Evolutionary conservation across 2,797 vertebrate species (phyloP).

Genomic region (Esox lucius): DNA sequence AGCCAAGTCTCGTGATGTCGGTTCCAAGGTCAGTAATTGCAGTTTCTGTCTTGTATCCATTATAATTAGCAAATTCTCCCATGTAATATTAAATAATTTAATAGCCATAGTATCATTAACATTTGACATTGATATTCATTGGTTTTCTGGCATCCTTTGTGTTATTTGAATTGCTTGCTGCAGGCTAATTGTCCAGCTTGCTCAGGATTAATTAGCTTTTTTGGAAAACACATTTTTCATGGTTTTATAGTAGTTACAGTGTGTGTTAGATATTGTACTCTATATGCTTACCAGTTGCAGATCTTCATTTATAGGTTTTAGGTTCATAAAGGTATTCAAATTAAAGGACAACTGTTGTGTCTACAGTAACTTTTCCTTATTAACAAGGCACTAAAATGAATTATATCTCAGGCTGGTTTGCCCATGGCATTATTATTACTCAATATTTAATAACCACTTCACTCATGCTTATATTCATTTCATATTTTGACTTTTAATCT

Average conservation of each 20-base stretch:
- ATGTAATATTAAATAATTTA: not conserved
- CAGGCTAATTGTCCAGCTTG: not conserved
- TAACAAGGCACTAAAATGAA: too few relatives aligned
- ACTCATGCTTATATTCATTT: not conserved
- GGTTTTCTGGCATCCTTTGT: not conserved
- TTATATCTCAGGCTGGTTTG: too few relatives aligned
- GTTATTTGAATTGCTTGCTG: not conserved
- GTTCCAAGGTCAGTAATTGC: constrained; percentile 66
- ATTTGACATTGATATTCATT: not conserved
- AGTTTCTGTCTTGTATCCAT: not conserved
- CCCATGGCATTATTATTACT: too few relatives aligned
- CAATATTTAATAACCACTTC: not conserved
- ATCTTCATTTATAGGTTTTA: too few relatives aligned
- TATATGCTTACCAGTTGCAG: not conserved
- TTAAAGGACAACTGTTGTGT: too few relatives aligned
- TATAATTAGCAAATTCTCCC: not conserved
- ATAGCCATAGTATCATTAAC: not conserved
- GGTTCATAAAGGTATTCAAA: too few relatives aligned
- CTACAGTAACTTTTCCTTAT: too few relatives aligned
- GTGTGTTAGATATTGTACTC: not conserved
- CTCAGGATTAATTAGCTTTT: too few relatives aligned
- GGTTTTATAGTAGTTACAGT: not conserved
- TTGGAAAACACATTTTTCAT: not conserved
- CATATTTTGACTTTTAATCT: not conserved
- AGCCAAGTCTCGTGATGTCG: constrained; percentile 73